These are phyloP conservation scores for Montipora cactus DNA, from an alignment of 64 coral and sea anemone genomes.

Conservation along the genomic window DNA sequence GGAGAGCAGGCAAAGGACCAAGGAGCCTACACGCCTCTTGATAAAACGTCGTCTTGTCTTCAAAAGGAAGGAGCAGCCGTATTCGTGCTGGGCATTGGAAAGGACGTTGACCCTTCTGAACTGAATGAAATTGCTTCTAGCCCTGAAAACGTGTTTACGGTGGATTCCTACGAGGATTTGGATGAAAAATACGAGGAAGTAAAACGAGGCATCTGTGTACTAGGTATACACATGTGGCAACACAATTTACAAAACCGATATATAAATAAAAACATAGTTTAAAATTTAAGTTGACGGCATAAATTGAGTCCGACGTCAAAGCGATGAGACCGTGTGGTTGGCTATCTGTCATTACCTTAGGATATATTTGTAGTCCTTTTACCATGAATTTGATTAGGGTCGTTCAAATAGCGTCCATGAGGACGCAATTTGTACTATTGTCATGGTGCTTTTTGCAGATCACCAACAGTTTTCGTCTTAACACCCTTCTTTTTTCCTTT, in stretches of 20 bases:
- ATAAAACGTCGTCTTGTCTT: conserved; percentile 20
- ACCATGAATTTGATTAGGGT: too few relatives aligned
- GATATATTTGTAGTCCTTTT: too few relatives aligned
- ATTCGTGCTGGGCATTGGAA: conserved; percentile 55
- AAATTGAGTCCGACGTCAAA: too few relatives aligned
- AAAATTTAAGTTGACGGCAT: too few relatives aligned
- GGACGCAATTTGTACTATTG: too few relatives aligned
- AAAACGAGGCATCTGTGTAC: not conserved
- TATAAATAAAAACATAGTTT: too few relatives aligned
- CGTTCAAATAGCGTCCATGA: too few relatives aligned
- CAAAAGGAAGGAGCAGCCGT: conserved; percentile 32
- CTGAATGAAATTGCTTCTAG: conserved; percentile 48
- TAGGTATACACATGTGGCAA: not conserved
- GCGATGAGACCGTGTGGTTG: too few relatives aligned
- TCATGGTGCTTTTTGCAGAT: too few relatives aligned
- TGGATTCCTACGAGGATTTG: conserved; percentile 42
- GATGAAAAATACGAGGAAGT: not conserved
- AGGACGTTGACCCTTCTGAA: conserved; percentile 28
- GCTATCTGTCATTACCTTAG: too few relatives aligned
- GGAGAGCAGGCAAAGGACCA: conserved; percentile 54
- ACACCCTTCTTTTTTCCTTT: not conserved
- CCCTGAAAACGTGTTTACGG: conserved; percentile 38
- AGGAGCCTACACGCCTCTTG: conserved; percentile 15
- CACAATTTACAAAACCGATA: not conserved
- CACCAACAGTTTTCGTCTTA: not conserved